Conservation (phyloP, 2,888 invertebrate genomes). For the Epistrophe eligans region DNA sequence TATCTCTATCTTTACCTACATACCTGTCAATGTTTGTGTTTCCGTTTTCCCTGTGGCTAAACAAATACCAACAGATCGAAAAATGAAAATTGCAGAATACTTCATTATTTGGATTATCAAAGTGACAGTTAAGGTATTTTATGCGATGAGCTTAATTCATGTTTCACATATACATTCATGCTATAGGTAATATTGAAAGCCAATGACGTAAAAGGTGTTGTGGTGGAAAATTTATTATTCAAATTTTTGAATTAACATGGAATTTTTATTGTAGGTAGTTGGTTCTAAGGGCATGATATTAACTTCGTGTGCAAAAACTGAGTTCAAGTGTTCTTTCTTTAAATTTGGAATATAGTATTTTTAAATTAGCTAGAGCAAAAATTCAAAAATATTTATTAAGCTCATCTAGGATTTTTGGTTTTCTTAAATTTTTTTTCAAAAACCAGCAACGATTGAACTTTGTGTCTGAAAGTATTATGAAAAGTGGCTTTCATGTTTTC, state of each 20-base stretch:
- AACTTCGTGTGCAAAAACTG: too few species aligned
- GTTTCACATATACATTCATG: background rate
- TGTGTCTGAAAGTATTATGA: too few species aligned
- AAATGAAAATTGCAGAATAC: background rate
- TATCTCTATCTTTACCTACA: background rate
- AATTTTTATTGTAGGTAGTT: background rate
- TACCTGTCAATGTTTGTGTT: background rate
- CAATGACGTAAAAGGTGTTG: background rate
- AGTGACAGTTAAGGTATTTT: constrained; percentile 16
- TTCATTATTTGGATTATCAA: constrained; percentile 13
- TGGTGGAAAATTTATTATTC: background rate
- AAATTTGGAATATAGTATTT: too few species aligned
- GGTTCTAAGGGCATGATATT: too few species aligned
- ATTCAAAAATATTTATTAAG: too few species aligned
- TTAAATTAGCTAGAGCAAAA: too few species aligned
- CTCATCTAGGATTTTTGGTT: too few species aligned
- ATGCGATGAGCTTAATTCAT: constrained; percentile 3
- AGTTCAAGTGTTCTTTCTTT: too few species aligned
- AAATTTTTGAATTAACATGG: background rate
- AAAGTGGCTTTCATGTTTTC: too few species aligned
- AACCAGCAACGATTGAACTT: too few species aligned
- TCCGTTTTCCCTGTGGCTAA: constrained; percentile 1
- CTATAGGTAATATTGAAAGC: background rate
- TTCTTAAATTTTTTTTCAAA: too few species aligned
- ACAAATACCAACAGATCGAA: constrained; percentile 11